Evolutionary conservation across 2,113 vertebrate genomes (phyloP), one percentile per base, ranked within the genome.

Genomic region (Aptenodytes patagonicus): DNA sequence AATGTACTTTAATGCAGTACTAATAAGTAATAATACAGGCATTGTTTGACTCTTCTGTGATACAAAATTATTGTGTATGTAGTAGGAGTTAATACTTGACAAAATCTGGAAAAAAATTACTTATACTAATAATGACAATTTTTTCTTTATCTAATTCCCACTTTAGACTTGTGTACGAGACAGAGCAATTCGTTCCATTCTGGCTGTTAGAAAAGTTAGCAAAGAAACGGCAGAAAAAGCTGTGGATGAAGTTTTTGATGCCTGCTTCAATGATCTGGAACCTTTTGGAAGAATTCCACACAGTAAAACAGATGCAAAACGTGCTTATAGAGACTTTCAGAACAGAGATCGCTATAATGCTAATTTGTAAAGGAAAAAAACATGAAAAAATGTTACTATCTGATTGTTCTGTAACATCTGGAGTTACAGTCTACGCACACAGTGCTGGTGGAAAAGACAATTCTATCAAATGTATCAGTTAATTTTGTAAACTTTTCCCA

Each of bases 211-310:
- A 96, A 99, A 99, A 90, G 95, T 99, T 42, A 99, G 98, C 95
- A 97, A 83, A 88, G 98, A 99, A 94, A 98, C 97, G 1, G 99
- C 99, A 1, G 97, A 99, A 96, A 99, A 99, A 92, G 99, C 99
- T 15, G 99, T 99, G 21, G 98, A 99, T 68, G 99, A 99, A 82
- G 99, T 99, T 88, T 99, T 99, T 93, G 98, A 99, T 95, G 97
- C 98, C 44, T 99, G 99, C 92, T 99, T 99, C 97, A 99, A 99
- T 68, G 99, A 99, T 96, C 98, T 98, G 55, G 99, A 99, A 17
- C 99, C 99, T 31, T 99, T 99, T 58, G 99, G 99, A 89, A 98
- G 99, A 86, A 99, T 99, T 78, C 99, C 99, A 1, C 99, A 99
- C 96, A 97, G 81, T 94, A 98, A 98, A 94, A 97, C 93, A 44